Percentiles rank a stretch among this genome's conserved stretches.
Evolutionary conservation across 2,113 vertebrate genomes (phyloP).

Genomic region (Neofelis nebulosa): DNA sequence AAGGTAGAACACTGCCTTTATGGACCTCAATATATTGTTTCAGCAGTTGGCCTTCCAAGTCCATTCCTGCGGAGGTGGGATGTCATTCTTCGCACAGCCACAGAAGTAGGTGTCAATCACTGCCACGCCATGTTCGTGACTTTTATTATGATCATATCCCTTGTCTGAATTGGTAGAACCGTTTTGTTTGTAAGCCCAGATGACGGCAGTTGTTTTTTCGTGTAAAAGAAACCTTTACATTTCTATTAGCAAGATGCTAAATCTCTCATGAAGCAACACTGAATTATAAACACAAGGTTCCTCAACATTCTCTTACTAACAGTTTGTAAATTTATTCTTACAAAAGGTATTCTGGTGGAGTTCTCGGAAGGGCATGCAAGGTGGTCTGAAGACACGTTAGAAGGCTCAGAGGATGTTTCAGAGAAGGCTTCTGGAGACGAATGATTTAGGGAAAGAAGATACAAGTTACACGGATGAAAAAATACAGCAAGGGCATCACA

Average conservation of each 20-base stretch:
- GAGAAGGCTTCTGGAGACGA: background rate
- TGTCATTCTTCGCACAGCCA: background rate
- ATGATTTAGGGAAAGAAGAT: background rate
- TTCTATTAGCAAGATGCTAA: conserved; percentile 22
- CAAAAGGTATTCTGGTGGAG: background rate
- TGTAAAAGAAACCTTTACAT: background rate
- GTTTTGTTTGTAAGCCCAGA: background rate
- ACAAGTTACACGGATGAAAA: background rate
- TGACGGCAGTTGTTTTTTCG: background rate
- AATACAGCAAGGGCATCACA: background rate
- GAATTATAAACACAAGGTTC: background rate
- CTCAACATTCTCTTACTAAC: background rate
- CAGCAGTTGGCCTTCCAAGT: background rate
- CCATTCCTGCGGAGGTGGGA: fast-evolving
- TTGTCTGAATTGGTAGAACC: conserved; percentile 3
- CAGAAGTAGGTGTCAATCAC: background rate
- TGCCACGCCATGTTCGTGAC: background rate
- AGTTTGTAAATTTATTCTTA: conserved; percentile 22
- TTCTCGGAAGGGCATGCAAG: background rate
- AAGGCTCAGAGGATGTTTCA: background rate
- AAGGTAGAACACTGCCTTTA: background rate
- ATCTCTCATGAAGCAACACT: conserved; percentile 17
- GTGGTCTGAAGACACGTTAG: background rate
- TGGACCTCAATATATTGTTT: background rate
- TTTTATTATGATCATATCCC: background rate